These are phyloP conservation scores for Arrhopalites spinosus DNA, from an alignment of 2,888 invertebrate genomes.

Conservation along the genomic window DNA sequence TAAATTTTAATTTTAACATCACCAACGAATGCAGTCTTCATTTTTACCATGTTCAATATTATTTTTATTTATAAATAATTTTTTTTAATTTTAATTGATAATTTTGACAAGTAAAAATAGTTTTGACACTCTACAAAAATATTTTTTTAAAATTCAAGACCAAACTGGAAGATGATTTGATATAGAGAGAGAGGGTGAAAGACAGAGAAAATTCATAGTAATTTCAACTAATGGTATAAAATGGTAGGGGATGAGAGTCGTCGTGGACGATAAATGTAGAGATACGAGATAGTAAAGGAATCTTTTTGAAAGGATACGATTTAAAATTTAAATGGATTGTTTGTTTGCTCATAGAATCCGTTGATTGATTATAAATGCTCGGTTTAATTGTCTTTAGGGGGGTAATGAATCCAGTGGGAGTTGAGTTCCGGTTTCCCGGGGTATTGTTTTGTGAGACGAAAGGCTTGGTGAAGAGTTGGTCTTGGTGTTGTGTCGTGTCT, in stretches of 20 bases:
- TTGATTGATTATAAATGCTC: conserved; percentile 33
- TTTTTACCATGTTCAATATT: no score
- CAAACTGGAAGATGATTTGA: background rate
- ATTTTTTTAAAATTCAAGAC: no score
- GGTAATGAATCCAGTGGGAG: conserved; percentile 18
- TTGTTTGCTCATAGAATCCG: conserved; percentile 15
- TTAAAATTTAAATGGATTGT: conserved; percentile 22
- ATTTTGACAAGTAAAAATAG: no score
- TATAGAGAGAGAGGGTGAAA: background rate
- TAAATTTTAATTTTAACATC: no score
- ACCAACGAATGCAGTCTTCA: no score
- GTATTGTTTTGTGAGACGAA: background rate
- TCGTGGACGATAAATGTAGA: no score
- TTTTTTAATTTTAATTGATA: no score
- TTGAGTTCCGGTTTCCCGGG: background rate
- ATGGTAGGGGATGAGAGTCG: no score
- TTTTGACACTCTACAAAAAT: no score
- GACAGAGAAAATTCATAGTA: no score
- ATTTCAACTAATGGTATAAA: no score
- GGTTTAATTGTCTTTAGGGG: conserved; percentile 25
- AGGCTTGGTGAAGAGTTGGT: background rate
- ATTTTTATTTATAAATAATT: no score
- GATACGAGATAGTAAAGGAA: background rate
- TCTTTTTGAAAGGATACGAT: background rate
- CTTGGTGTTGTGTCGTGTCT: background rate